Evolutionary conservation across 2,888 invertebrate species (phyloP).

Genomic region (Hedya salicella): DNA sequence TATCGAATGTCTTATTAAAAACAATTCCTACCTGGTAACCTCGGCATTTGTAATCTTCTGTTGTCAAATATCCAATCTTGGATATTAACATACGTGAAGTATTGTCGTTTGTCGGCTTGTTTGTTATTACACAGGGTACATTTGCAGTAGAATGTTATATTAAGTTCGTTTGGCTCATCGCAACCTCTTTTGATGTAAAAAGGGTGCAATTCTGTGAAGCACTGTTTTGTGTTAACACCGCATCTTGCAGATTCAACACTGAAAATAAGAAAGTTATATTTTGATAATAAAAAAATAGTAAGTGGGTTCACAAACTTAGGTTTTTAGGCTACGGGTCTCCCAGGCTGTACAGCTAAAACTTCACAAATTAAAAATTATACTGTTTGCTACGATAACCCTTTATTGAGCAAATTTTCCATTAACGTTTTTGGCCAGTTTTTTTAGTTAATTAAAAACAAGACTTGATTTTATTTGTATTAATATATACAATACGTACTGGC

Average conservation of each 20-base stretch:
- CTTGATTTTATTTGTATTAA: too few relatives aligned
- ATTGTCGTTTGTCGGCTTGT: conserved; percentile 57
- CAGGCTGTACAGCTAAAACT: too few relatives aligned
- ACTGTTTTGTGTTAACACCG: conserved; percentile 54
- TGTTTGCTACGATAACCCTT: too few relatives aligned
- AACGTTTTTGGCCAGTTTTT: too few relatives aligned
- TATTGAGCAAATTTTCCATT: too few relatives aligned
- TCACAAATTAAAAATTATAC: too few relatives aligned
- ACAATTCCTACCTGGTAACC: conserved; percentile 1
- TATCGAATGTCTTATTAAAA: too few relatives aligned
- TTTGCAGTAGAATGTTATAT: conserved; percentile 71
- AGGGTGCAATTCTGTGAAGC: conserved; percentile 67
- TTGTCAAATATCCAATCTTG: conserved; percentile 72
- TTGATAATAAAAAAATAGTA: too few relatives aligned
- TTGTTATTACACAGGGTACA: conserved; percentile 74
- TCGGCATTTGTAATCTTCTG: conserved; percentile 55
- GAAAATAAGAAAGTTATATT: conserved; percentile 45
- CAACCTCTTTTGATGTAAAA: conserved; percentile 69
- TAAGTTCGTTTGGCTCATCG: conserved; percentile 56
- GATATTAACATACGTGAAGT: conserved; percentile 62
- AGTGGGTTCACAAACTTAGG: too few relatives aligned
- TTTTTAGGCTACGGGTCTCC: too few relatives aligned
- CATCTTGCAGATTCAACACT: conserved; percentile 57
- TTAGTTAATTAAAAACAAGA: too few relatives aligned
- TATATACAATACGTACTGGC: too few relatives aligned